Percentiles rank a stretch among this genome's conserved stretches.
phyloP scores from a whole-genome alignment of 1,140 invertebrate genomes.

The Ylistrum balloti region DNA sequence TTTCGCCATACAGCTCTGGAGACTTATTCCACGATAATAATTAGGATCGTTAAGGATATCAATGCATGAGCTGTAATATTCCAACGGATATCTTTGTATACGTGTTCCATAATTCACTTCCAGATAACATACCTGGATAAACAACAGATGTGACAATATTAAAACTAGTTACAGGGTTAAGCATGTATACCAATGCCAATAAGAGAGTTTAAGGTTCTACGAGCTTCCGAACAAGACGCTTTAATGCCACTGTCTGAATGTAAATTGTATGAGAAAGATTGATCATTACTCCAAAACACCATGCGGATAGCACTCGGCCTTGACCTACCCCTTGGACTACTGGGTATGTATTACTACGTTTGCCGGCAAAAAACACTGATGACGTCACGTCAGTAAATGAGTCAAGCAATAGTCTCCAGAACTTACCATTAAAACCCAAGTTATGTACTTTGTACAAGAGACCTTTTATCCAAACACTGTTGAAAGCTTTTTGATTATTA shows the following conservation, averaged over 20 bases:
- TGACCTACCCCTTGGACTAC: neutral
- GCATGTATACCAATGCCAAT: neutral
- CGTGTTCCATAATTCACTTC: neutral
- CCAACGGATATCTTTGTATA: neutral
- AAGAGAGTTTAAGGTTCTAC: neutral
- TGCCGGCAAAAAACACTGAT: neutral
- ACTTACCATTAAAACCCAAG: too few species aligned
- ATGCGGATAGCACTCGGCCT: neutral
- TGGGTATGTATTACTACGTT: neutral
- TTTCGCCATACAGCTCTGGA: too few species aligned
- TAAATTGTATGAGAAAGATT: too few species aligned
- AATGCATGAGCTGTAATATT: neutral
- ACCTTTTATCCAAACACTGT: too few species aligned
- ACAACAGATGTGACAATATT: neutral
- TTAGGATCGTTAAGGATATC: too few species aligned
- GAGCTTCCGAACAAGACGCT: neutral
- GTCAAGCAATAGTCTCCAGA: too few species aligned
- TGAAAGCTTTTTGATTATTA: too few species aligned
- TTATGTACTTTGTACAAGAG: too few species aligned
- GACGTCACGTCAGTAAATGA: too few species aligned
- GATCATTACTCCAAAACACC: neutral
- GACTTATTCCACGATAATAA: too few species aligned
- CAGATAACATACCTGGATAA: neutral
- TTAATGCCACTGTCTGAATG: neutral
- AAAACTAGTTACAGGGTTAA: neutral